Conservation (phyloP, 1,140 invertebrate species). For the Brachionus rotundiformis region DNA sequence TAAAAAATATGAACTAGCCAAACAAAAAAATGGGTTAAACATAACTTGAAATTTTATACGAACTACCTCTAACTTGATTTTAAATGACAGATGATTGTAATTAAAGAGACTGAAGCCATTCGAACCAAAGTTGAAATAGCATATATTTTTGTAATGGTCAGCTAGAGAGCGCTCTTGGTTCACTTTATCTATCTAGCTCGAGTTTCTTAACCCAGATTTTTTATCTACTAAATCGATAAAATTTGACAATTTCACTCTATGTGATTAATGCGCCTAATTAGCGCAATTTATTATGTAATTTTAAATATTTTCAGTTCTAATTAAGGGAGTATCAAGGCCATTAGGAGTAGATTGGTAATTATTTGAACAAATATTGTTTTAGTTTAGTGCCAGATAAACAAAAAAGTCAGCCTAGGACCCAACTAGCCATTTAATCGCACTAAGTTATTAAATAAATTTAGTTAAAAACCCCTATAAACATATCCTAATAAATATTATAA, state of each 20-base stretch:
- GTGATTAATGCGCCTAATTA: neutral
- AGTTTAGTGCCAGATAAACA: neutral
- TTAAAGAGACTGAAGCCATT: constrained; percentile 17
- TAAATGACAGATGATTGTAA: constrained; percentile 36
- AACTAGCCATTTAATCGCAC: neutral
- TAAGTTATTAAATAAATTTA: neutral
- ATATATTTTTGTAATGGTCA: neutral
- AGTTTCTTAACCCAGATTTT: neutral
- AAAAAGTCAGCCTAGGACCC: neutral
- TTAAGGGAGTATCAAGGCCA: neutral
- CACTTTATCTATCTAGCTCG: neutral
- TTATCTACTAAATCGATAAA: neutral
- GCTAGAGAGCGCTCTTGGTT: neutral
- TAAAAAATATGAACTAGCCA: neutral
- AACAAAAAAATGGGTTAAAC: neutral
- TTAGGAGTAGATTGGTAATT: neutral
- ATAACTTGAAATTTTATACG: constrained; percentile 30
- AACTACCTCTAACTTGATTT: constrained; percentile 13
- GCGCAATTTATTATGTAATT: neutral
- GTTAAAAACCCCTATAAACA: neutral
- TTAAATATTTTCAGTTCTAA: constrained; percentile 3
- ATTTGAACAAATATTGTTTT: neutral
- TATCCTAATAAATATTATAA: constrained; percentile 5
- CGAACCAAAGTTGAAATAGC: neutral
- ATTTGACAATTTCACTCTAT: neutral